These are phyloP conservation scores for Drosophila serrata DNA, from an alignment of 1,140 invertebrate genomes.

Conservation along the genomic window DNA sequence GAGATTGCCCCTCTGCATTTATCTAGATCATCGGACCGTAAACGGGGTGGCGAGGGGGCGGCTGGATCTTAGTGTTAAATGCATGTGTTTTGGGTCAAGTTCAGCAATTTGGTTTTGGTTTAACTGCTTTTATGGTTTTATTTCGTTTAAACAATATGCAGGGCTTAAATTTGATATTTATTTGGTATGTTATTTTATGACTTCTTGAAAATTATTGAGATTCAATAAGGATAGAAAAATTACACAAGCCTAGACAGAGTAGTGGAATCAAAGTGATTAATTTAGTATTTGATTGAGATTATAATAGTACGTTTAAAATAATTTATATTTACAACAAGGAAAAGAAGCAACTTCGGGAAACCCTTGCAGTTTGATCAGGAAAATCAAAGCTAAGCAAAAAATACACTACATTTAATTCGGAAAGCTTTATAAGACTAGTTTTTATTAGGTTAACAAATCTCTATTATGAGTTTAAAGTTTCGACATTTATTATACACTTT, in stretches of 20 bases:
- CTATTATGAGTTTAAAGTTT: too few species aligned
- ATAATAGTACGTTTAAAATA: not conserved
- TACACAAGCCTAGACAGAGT: not conserved
- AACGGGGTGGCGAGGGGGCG: slow-evolving; percentile 13
- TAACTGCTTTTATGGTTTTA: slow-evolving; percentile 9
- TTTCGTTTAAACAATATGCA: not conserved
- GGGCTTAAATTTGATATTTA: not conserved
- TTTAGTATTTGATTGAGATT: not conserved
- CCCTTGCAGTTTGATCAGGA: too few species aligned
- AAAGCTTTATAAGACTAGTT: too few species aligned
- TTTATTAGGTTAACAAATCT: too few species aligned
- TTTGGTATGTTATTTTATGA: not conserved
- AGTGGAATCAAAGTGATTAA: too few species aligned
- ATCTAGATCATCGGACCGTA: slow-evolving; percentile 62
- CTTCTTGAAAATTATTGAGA: not conserved
- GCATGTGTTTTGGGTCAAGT: slow-evolving; percentile 64
- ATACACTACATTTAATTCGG: too few species aligned
- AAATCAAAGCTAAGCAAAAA: too few species aligned
- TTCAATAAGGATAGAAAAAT: not conserved
- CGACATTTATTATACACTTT: too few species aligned
- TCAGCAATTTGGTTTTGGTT: slow-evolving; percentile 29
- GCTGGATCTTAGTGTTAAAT: slow-evolving; percentile 23
- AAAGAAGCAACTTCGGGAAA: too few species aligned
- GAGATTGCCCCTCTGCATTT: slow-evolving; percentile 40
- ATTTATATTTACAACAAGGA: too few species aligned